These are phyloP conservation scores for Zoroaster sp. DNA, from an alignment of 53 echinoderm and acorn worm genomes.

Conservation along the genomic window DNA sequence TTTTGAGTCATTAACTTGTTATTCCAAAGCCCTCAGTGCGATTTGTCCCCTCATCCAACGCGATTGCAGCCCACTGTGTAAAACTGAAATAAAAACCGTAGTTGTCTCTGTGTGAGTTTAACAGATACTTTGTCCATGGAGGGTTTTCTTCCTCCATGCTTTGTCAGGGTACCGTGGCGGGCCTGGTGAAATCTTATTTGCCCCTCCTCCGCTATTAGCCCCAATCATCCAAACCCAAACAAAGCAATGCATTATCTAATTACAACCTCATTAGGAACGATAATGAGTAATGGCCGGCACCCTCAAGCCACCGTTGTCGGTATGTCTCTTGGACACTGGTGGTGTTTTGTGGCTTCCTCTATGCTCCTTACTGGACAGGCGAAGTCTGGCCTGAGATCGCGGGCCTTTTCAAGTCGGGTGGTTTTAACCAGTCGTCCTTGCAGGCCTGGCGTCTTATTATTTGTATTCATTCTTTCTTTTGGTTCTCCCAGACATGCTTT, in stretches of 20 bases:
- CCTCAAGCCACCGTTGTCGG: neutral
- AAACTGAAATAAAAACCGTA: neutral
- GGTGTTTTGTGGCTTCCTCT: neutral
- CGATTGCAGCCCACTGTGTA: neutral
- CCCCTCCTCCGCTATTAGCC: constrained; percentile 42
- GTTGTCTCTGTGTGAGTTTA: neutral
- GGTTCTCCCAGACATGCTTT: neutral
- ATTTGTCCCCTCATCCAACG: neutral
- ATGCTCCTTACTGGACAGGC: neutral
- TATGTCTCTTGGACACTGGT: neutral
- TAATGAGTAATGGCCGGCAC: constrained; percentile 4
- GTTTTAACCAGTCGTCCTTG: constrained; percentile 23
- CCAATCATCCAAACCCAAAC: constrained; percentile 25
- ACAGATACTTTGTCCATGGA: neutral
- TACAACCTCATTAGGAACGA: constrained; percentile 70
- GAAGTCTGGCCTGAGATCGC: neutral
- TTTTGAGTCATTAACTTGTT: constrained; percentile 28
- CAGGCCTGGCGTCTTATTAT: constrained; percentile 28
- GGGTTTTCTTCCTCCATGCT: too few species aligned
- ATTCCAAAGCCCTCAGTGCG: neutral
- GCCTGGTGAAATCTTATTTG: neutral
- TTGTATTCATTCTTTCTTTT: neutral
- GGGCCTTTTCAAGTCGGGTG: constrained; percentile 44
- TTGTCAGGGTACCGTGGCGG: neutral
- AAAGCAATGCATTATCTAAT: constrained; percentile 65